A percentile compares a stretch with the other conserved stretches of the same genome.
Conservation (phyloP, 53 echinoderm and acorn worm species). For the Mesocentrotus franciscanus region DNA sequence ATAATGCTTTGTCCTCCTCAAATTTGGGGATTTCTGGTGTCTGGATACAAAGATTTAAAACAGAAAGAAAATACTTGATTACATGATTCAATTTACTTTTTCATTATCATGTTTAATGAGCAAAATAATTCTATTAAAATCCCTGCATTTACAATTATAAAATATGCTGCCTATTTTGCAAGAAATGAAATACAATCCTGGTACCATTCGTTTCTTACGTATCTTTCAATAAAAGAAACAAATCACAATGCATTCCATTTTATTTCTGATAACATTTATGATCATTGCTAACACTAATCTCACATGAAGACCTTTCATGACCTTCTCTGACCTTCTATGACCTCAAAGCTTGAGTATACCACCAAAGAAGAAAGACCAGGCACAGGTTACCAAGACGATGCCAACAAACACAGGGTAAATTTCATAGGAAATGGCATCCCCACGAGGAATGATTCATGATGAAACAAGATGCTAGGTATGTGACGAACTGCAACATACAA, state of each 20-base stretch:
- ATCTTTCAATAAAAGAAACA: too few species aligned
- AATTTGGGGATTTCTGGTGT: conserved; percentile 60
- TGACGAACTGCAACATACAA: conserved; percentile 30
- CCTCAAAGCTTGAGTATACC: not conserved
- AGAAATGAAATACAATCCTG: not conserved
- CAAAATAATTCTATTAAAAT: too few species aligned
- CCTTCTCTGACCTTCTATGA: not conserved
- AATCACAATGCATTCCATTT: not conserved
- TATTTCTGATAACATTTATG: not conserved
- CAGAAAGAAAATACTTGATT: not conserved
- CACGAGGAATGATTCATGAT: not conserved
- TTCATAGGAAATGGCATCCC: not conserved
- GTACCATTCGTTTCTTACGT: not conserved
- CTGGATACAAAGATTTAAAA: conserved; percentile 15
- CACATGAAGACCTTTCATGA: conserved; percentile 3
- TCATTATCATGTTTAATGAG: too few species aligned
- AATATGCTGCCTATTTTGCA: too few species aligned
- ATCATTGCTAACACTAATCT: not conserved
- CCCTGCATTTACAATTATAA: too few species aligned
- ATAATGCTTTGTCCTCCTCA: conserved; percentile 35
- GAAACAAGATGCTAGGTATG: conserved; percentile 15
- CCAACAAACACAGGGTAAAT: not conserved
- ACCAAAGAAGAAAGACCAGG: not conserved
- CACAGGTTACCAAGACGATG: not conserved
- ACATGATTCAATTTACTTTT: not conserved